Conservation (phyloP, 2,113 vertebrate species). For the Apaloderma vittatum region DNA sequence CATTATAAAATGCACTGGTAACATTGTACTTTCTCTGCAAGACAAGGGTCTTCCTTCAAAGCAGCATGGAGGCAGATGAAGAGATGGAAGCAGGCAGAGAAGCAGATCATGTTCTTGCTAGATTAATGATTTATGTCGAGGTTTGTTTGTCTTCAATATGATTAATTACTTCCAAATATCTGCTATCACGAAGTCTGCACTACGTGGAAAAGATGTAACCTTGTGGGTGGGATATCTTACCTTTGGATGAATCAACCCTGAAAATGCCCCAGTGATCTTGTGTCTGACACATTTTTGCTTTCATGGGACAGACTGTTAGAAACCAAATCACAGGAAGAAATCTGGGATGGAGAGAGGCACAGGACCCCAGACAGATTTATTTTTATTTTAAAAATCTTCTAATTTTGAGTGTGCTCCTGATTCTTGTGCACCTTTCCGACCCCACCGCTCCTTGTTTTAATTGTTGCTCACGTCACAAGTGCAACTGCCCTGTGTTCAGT, state of each 20-base stretch:
- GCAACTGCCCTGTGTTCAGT: neutral
- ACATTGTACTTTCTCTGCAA: neutral
- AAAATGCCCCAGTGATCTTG: neutral
- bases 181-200: neutral
- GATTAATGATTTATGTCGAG: conserved; percentile 23
- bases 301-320: neutral
- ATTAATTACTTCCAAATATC: conserved; percentile 43
- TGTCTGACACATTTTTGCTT: neutral
- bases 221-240: neutral
- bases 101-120: conserved; percentile 14
- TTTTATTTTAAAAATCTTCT: neutral
- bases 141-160: conserved; percentile 25
- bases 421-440: neutral
- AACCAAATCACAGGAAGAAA: neutral
- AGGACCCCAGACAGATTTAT: rapidly evolving
- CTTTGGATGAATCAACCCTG: neutral
- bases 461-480: neutral
- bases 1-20: neutral
- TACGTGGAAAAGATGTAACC: neutral
- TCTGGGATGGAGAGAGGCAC: neutral
- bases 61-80: neutral
- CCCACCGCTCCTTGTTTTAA: neutral
- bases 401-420: neutral
- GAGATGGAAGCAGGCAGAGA: neutral
- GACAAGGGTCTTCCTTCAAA: neutral